Base-by-base conservation (phyloP, 2,797 vertebrate species). In the Mormyrus hasselquistii region DNA sequence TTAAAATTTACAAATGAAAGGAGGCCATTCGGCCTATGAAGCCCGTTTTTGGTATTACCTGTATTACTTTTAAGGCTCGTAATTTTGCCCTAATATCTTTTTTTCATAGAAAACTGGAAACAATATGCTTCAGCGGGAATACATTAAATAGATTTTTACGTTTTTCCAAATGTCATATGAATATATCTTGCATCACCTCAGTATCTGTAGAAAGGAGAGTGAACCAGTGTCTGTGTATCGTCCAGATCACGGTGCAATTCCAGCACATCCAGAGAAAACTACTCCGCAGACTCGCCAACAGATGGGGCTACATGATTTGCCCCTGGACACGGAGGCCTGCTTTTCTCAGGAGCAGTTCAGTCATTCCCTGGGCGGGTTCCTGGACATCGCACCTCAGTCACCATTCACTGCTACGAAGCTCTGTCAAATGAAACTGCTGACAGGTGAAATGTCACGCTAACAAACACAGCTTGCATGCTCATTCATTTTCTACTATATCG, bases 321-420 rank as follows among this genome's bases (percentile, higher is more conserved):
- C 22, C 16, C 8, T 52, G n/a, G 84, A 73, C 4, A 76, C 14
- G 0, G 89, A 89, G 49, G 83, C 59, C 47, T 89, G 89, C 16
- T 89, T 65, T 50, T 89, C 89, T 6, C 57, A 87, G 4, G 89
- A 89, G 50, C 84, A 89, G 85, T 89, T 89, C 85, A 89, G 89
- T 50, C 62, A 87, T 65, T 89, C 65, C 38, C 59, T 85, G 57
- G 1, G 82, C 14, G 85, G 84, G 2, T 22, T 89, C 19, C 85
- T 89, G 62, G 84, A 89, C 59, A 9, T 89, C 1, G 25, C 59
- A 1, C 2, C 49, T 44, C 59, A 41, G 0, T 38, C 59, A 1
- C 89, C 44, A 41, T 38, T 50, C 12, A 5, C 44, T 29, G 9
- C 83, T 52, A 5, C 47, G 0, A 85, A n/a, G 55, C 62, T 16